Evolutionary conservation across 2,888 invertebrate genomes (phyloP).

Genomic region (Leptinotarsa rubiginosa): DNA sequence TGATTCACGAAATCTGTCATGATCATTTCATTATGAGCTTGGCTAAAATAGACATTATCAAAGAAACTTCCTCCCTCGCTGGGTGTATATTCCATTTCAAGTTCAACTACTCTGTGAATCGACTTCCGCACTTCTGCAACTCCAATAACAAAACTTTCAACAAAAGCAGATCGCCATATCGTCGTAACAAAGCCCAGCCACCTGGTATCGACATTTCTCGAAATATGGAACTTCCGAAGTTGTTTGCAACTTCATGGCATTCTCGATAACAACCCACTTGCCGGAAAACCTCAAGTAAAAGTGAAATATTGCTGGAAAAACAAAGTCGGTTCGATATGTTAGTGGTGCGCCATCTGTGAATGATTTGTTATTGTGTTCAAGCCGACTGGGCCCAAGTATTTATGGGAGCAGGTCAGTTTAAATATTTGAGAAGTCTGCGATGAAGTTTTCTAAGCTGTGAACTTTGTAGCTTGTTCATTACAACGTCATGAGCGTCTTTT

Average conservation of each 20-base stretch:
- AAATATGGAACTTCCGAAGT: conserved; percentile 45
- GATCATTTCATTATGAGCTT: background rate
- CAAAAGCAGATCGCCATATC: conserved; percentile 17
- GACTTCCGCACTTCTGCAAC: conserved; percentile 22
- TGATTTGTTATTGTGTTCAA: conserved; percentile 45
- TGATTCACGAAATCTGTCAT: background rate
- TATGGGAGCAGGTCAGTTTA: background rate
- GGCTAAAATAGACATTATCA: background rate
- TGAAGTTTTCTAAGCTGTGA: background rate
- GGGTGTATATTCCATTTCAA: background rate
- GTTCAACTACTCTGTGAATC: conserved; percentile 15
- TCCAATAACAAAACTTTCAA: conserved; percentile 27
- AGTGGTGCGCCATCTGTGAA: conserved; percentile 44
- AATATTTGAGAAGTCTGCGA: background rate
- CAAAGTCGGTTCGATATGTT: conserved; percentile 39
- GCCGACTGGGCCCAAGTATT: background rate
- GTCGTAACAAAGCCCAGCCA: conserved; percentile 29
- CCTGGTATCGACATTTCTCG: conserved; percentile 43
- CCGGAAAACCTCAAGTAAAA: conserved; percentile 26
- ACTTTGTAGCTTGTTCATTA: background rate
- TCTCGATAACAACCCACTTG: conserved; percentile 38
- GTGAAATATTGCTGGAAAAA: conserved; percentile 40
- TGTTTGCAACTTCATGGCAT: conserved; percentile 46
- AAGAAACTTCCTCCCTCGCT: background rate
- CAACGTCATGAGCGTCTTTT: too few species aligned